Percentiles rank a stretch among this genome's conserved stretches.
Evolutionary conservation across 2,113 vertebrate species (phyloP).

Genomic region (Eptesicus fuscus): DNA sequence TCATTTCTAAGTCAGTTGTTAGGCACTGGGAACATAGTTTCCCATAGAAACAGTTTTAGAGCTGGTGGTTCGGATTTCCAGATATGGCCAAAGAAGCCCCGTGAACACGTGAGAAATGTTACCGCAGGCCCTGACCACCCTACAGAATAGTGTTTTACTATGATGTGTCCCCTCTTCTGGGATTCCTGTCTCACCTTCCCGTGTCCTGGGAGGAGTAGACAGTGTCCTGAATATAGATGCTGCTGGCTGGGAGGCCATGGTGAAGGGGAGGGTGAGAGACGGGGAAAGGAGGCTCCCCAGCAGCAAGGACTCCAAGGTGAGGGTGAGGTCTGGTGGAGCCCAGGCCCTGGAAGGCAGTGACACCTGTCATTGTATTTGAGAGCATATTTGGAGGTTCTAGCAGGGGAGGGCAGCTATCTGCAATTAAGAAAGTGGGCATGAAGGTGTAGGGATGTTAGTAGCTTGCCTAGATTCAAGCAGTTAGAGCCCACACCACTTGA

Average conservation of each 20-base stretch:
- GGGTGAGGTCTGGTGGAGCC: background rate
- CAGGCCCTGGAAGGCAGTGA: background rate
- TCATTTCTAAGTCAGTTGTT: constrained; percentile 43
- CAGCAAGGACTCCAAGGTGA: background rate
- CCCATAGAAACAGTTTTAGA: constrained; percentile 64
- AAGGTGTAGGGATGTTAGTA: background rate
- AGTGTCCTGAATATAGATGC: background rate
- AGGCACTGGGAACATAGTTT: constrained; percentile 59
- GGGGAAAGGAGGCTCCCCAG: background rate
- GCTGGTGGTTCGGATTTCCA: constrained; percentile 38
- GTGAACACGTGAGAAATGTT: background rate
- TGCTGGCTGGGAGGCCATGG: background rate
- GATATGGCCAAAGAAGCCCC: constrained; percentile 44
- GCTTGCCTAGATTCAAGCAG: background rate
- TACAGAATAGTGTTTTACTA: background rate
- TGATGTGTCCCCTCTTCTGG: background rate
- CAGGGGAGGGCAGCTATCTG: too few species aligned
- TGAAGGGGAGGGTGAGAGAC: too few species aligned
- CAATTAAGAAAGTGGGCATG: background rate
- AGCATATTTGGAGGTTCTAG: too few species aligned
- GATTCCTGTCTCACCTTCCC: background rate
- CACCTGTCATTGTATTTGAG: background rate
- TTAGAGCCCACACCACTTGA: background rate
- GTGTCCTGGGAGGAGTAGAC: background rate
- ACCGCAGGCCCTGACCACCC: background rate